Conservation (phyloP, 2,888 invertebrate genomes). For the Lordiphosa fenestrarum region DNA sequence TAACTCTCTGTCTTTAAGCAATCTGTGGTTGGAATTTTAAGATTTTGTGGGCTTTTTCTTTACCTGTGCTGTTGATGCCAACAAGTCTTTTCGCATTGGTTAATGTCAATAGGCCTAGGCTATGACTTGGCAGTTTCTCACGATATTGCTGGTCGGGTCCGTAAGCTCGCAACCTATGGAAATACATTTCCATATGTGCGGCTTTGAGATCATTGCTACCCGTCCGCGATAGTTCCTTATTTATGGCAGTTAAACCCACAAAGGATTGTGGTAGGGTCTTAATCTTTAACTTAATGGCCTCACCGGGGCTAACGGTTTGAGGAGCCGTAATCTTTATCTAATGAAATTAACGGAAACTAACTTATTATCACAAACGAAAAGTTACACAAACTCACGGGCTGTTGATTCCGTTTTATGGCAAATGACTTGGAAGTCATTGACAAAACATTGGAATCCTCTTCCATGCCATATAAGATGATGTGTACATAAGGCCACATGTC, state of each 20-base stretch:
- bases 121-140: not conserved
- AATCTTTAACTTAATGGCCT: conserved; percentile 7
- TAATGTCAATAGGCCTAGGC: conserved; percentile 18
- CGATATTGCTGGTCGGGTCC: not conserved
- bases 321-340: conserved; percentile 23
- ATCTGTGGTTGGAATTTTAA: no score
- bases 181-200: conserved; percentile 6
- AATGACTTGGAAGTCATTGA: conserved; percentile 8
- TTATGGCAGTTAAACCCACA: conserved; percentile 23
- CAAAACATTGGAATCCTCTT: not conserved
- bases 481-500: conserved; percentile 31
- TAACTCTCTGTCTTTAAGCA: no score
- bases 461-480: conserved; percentile 21
- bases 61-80: no score
- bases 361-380: no score
- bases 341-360: not conserved
- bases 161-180: not conserved
- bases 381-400: not conserved
- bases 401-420: not conserved
- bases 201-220: conserved; percentile 11
- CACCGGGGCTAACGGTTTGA: conserved; percentile 7
- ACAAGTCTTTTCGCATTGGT: conserved; percentile 11
- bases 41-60: no score
- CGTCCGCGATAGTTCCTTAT: not conserved
- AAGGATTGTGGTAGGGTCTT: conserved; percentile 18